Base-by-base conservation (phyloP, 2,888 invertebrate genomes). In the Drosophila parthenogenetica region DNA sequence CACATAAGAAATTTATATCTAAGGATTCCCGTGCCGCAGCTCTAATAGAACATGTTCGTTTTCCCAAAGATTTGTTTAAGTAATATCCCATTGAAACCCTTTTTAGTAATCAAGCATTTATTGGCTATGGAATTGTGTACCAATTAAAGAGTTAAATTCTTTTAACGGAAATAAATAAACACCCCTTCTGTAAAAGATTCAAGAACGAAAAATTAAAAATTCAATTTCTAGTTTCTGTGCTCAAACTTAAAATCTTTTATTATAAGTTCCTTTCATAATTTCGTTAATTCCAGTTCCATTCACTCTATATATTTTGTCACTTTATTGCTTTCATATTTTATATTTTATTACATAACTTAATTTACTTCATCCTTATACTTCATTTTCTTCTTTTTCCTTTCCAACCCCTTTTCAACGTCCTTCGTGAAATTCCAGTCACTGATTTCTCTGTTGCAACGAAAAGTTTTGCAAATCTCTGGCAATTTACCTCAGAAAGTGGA, bases 401-500 rank as follows among this genome's bases (percentile, higher is more conserved):
- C 2, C 40, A 5, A 35, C 43, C n/a, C 13, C 25, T 17, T 17
- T 32, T 32, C 14, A 39, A 60, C 39, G 39, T 62, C 29, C 45
- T 42, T 62, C 8, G 13, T 35, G 35, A 64, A 54, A 66, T 61
- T 39, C 43, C 42, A 35, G 37, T 55, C 46, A 46, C 49, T 29
- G 76, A 78, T 69, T 76, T 78, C 65, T 59, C 58, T 68, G 63
- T 45, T 53, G 51, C 68, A 50, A 32, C 60, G 37, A 51, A 42
- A 57, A 50, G 55, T 57, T 39, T 17, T 13, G 22, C 43, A 64
- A 72, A 79, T 79, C 77, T 72, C 54, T 66, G 69, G 50, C 60
- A 72, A 79, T 72, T 79, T 76, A 58, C 64, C 46, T 46, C 19
- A 57, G 64, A 62, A 77, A 78, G 66, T 78, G 81, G 77, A 77